Percentiles rank a stretch among this genome's conserved stretches.
Conservation (phyloP, 2,888 invertebrate species). For the Trisateles emortualis region DNA sequence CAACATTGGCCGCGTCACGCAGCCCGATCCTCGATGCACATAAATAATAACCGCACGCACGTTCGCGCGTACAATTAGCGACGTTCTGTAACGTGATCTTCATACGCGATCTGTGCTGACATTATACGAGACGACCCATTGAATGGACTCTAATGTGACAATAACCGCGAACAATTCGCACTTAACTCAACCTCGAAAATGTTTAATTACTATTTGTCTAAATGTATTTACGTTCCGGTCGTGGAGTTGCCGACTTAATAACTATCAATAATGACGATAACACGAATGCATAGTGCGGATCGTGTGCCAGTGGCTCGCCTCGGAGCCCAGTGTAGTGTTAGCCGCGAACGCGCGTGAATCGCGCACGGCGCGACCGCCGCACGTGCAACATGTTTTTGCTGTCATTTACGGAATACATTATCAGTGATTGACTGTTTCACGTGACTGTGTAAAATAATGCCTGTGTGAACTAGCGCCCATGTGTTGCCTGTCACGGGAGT, state of each 20-base stretch:
- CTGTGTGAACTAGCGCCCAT: constrained; percentile 66
- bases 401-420: constrained; percentile 38
- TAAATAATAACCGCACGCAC: constrained; percentile 73
- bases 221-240: constrained; percentile 52
- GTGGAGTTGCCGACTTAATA: constrained; percentile 59
- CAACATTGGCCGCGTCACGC: constrained; percentile 81
- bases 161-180: constrained; percentile 45
- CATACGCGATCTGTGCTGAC: constrained; percentile 26
- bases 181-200: constrained; percentile 36
- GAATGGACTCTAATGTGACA: constrained; percentile 35
- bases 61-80: constrained; percentile 51
- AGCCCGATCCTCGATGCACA: constrained; percentile 61
- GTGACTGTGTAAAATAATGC: constrained; percentile 48
- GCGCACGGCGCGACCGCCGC: constrained; percentile 58
- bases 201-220: constrained; percentile 50
- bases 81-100: constrained; percentile 43
- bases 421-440: constrained; percentile 52
- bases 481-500: constrained; percentile 61
- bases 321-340: constrained; percentile 71
- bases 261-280: constrained; percentile 78
- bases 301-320: constrained; percentile 62
- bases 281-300: constrained; percentile 66
- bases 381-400: constrained; percentile 57
- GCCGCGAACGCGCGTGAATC: constrained; percentile 74
- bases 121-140: constrained; percentile 41